phyloP scores from a whole-genome alignment of 1,140 invertebrate species.

The Trichonephila clavipes region DNA sequence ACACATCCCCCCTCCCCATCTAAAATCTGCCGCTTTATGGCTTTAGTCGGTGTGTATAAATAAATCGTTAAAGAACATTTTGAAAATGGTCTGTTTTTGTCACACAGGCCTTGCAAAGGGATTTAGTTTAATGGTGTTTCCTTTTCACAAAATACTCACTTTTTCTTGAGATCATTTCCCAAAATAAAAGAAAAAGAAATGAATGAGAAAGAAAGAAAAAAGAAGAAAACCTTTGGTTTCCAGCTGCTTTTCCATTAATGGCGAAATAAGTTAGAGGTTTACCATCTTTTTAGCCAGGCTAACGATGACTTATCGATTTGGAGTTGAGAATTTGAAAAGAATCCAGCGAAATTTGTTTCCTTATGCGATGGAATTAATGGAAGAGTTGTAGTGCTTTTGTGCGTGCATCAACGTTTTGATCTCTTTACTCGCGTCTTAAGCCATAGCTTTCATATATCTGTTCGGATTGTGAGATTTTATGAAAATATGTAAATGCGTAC shows the following conservation, averaged over 20 bases:
- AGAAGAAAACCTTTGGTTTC: constrained; percentile 15
- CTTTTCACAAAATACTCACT: constrained; percentile 17
- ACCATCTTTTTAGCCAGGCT: constrained; percentile 6
- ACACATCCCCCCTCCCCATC: neutral
- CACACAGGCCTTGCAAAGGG: constrained; percentile 30
- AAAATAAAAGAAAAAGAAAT: constrained; percentile 10
- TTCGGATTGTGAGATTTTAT: too few species aligned
- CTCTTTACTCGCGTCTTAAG: neutral
- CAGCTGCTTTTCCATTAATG: constrained; percentile 64
- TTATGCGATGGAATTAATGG: neutral
- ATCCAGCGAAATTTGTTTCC: neutral
- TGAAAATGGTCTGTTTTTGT: constrained; percentile 55
- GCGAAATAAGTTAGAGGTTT: constrained; percentile 38
- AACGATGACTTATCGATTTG: constrained; percentile 58
- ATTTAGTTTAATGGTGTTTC: constrained; percentile 64
- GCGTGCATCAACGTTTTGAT: neutral
- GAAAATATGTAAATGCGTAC: too few species aligned
- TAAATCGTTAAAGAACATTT: constrained; percentile 66
- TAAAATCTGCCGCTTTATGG: constrained; percentile 30
- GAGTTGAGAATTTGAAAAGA: neutral
- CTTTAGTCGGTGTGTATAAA: constrained; percentile 48
- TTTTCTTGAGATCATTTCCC: constrained; percentile 30
- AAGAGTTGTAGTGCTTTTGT: neutral
- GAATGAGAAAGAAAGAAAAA: neutral
- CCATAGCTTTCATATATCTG: neutral